Evolutionary conservation across 2,113 vertebrate species (phyloP).

Genomic region (Oceanites oceanicus): DNA sequence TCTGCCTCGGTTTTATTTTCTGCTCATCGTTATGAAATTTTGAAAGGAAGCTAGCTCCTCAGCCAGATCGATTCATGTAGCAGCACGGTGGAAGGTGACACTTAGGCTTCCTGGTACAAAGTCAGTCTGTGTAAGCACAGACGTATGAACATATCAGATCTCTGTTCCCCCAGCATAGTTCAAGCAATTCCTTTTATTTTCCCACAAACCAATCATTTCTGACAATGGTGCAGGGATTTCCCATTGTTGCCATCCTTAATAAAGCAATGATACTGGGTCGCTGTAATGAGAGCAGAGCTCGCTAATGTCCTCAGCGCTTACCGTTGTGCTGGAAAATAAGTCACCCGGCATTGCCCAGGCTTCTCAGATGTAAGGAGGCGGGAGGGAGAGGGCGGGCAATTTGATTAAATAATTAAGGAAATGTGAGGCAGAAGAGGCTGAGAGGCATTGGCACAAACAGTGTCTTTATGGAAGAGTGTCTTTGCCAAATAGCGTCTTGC

Average conservation of each 20-base stretch:
- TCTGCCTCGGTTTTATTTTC: background rate
- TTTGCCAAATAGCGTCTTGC: background rate
- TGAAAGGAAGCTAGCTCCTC: background rate
- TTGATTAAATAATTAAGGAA: background rate
- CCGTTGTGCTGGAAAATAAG: background rate
- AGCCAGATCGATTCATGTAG: background rate
- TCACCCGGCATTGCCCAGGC: background rate
- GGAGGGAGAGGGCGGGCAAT: background rate
- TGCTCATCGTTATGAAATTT: background rate
- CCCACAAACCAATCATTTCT: background rate
- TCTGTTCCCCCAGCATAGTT: background rate
- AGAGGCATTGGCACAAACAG: background rate
- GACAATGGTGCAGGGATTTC: background rate
- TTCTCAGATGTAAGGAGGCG: background rate
- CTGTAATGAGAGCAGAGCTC: background rate
- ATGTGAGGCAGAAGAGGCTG: background rate
- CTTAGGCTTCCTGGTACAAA: background rate
- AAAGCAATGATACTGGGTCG: background rate
- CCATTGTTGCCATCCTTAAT: background rate
- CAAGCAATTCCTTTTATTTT: slow-evolving; percentile 11
- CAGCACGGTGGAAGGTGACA: background rate
- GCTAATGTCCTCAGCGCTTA: background rate
- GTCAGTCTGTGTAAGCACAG: background rate
- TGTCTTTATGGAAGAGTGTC: background rate
- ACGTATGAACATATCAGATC: background rate